These are phyloP conservation scores for Gymnodraco acuticeps DNA, from an alignment of 2,797 vertebrate species.

Conservation along the genomic window DNA sequence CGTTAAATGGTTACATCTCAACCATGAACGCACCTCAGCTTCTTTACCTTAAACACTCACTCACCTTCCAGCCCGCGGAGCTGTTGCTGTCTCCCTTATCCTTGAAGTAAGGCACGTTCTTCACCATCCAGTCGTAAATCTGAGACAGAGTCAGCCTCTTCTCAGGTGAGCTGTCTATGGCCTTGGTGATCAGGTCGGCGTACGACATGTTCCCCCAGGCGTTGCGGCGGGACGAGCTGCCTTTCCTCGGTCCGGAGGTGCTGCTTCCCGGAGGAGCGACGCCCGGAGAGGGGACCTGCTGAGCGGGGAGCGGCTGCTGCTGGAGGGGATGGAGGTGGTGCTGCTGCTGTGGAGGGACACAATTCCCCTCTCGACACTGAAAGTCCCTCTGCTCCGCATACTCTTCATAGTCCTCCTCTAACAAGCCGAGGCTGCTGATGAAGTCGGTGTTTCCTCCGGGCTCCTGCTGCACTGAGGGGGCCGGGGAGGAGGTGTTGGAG, in stretches of 20 bases:
- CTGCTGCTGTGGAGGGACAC: slow-evolving; percentile 77
- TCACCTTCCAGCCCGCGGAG: slow-evolving; percentile 98
- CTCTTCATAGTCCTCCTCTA: slow-evolving; percentile 90
- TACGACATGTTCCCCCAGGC: slow-evolving; percentile 99
- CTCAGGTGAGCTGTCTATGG: slow-evolving; percentile 96
- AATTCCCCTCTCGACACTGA: slow-evolving; percentile 81
- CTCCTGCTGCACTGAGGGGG: slow-evolving; percentile 86
- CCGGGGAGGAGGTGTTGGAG: slow-evolving; percentile 92
- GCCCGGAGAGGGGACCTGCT: slow-evolving; percentile 85
- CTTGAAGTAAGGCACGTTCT: slow-evolving; percentile 97
- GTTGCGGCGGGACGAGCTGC: slow-evolving; percentile 95
- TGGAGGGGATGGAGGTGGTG: slow-evolving; percentile 60
- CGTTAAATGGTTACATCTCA: not conserved
- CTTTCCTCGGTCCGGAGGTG: slow-evolving; percentile 89
- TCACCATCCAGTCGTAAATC: slow-evolving; percentile 99
- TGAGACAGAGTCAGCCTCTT: slow-evolving; percentile 96
- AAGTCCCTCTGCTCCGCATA: slow-evolving; percentile 85
- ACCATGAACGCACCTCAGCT: not conserved
- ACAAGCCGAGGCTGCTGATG: slow-evolving; percentile 88
- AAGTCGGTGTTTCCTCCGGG: slow-evolving; percentile 85
- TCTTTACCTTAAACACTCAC: slow-evolving; percentile 25
- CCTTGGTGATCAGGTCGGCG: slow-evolving; percentile 97
- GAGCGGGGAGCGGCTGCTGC: slow-evolving; percentile 72
- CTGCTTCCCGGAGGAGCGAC: slow-evolving; percentile 76
- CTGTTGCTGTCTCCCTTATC: slow-evolving; percentile 99